A percentile compares a stretch with the other conserved stretches of the same genome.
Conservation (phyloP, 1,140 invertebrate species). For the Conus ventricosus region DNA sequence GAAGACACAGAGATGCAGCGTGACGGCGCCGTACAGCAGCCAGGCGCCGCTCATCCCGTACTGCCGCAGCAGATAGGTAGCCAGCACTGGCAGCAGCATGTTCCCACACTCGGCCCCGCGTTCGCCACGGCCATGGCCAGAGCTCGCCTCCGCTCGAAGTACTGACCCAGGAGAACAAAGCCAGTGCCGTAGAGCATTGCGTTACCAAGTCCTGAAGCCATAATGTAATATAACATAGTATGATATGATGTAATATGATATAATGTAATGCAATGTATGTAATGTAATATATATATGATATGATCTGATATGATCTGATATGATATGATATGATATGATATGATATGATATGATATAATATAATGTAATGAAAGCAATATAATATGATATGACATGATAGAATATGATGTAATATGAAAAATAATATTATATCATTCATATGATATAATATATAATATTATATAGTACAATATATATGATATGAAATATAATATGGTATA, state of each 20-base stretch:
- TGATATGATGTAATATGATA: neutral
- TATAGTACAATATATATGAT: too few species aligned
- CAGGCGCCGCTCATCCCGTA: constrained; percentile 19
- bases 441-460: too few species aligned
- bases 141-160: constrained; percentile 23
- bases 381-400: too few species aligned
- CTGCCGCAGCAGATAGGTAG: neutral
- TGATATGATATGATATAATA: too few species aligned
- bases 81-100: constrained; percentile 11
- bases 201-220: constrained; percentile 13
- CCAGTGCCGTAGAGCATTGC: constrained; percentile 21
- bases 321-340: too few species aligned
- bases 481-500: too few species aligned
- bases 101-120: constrained; percentile 12
- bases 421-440: too few species aligned
- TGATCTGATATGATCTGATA: neutral
- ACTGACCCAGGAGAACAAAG: constrained; percentile 23
- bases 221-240: neutral
- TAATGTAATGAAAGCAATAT: too few species aligned
- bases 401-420: too few species aligned
- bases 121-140: constrained; percentile 24
- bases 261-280: too few species aligned
- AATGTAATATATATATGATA: neutral
- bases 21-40: constrained; percentile 22
- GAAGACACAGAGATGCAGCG: neutral